Base-by-base conservation (phyloP, 30 jellyfish, hydroid and myxozoan genomes). In the Aurelia coerulea region DNA sequence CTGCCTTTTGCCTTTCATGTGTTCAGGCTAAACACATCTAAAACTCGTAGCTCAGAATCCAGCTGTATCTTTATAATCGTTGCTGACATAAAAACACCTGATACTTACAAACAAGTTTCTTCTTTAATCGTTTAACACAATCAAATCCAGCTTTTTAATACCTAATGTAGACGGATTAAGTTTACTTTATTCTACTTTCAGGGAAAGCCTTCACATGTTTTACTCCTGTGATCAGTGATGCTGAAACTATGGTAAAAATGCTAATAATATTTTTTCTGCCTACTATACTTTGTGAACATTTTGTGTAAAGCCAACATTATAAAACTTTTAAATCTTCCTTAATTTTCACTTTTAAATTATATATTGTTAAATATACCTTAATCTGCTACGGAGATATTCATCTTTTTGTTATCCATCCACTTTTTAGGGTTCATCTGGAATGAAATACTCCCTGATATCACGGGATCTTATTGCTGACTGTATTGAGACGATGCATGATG, bases 191-290 rank as follows among this genome's bases (percentile, higher is more conserved):
- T 76, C 53, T 16, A 17, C 11, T 29, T 81, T 68, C 29, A 87
- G 96, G 96, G n/a, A 87, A 87, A 37, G 96, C 96, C 5, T 87
- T 87, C 51, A 76, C 86, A 14, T 87, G 96, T 50, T 87, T 65
- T 64, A 87, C 96, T 5, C 96, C 96, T 31, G 96, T 87, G 34
- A 87, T 87, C 62, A 87, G 96, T 58, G 96, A 87, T 87, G 96
- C 89, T 5, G 88, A 73, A 41, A 87, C 96, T 31, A 77, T 76
- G 96, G 96, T 77, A 87, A 29, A 3, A 32, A 33, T 10, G 10
- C 56, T 65, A 10, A 10, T 53, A 65, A 18, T 23, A 68, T 10
- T n/a, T 10, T 39, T 68, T 19, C 59, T 68, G 10, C 42, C 51
- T 41, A 9, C 5, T 37, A 5, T 5, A 37, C 13, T 4, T 46